These are phyloP conservation scores for Noctilio leporinus DNA, from an alignment of 2,113 vertebrate genomes.

Conservation along the genomic window DNA sequence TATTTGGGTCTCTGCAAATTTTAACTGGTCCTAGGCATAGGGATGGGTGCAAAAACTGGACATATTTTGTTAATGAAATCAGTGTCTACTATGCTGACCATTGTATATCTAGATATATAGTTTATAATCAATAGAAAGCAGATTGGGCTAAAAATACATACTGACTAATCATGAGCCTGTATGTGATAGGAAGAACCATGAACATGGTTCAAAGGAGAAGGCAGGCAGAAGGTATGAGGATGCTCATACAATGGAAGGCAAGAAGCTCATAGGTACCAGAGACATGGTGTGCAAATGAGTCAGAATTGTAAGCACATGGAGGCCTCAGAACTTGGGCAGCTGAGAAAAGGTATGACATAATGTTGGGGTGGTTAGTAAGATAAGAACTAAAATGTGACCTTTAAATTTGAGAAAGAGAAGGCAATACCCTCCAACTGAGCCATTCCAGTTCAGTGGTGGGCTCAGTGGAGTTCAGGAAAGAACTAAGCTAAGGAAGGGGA, in stretches of 20 bases:
- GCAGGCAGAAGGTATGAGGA: fast-evolving
- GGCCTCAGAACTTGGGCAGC: background rate
- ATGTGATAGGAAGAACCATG: background rate
- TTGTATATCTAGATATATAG: background rate
- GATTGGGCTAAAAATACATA: background rate
- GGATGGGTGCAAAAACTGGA: background rate
- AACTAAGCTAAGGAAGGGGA: too few relatives aligned
- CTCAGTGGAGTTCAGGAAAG: fast-evolving
- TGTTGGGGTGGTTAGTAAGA: fast-evolving
- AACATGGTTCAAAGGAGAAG: fast-evolving
- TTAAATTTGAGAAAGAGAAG: background rate
- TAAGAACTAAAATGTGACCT: background rate
- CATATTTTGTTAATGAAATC: background rate
- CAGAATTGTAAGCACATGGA: fast-evolving
- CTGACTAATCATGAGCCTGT: fast-evolving
- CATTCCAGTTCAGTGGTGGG: too few relatives aligned
- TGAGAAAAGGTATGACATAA: background rate
- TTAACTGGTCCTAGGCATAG: background rate
- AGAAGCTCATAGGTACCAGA: background rate
- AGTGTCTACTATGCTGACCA: background rate
- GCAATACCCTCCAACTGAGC: fast-evolving
- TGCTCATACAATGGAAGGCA: too few relatives aligned
- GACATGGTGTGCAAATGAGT: too few relatives aligned
- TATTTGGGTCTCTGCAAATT: background rate
- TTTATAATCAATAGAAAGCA: background rate